Conservation (phyloP, 92 coral and sea anemone species). For the Parazoanthus darwini region DNA sequence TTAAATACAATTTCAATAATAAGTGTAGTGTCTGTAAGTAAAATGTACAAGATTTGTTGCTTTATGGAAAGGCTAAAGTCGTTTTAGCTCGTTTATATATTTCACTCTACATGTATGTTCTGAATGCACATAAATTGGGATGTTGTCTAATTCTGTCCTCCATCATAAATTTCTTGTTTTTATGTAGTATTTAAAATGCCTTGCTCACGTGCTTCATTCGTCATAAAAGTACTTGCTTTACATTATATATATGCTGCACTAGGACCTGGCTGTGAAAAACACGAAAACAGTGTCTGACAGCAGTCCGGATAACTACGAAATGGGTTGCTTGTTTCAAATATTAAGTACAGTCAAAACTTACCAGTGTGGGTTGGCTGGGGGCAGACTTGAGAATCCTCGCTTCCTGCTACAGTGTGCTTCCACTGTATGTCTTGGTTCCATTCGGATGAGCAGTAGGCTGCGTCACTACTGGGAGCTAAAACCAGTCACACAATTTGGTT, state of each 20-base stretch:
- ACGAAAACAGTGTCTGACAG: neutral
- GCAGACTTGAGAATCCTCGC: constrained; percentile 61
- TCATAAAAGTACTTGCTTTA: too few relatives aligned
- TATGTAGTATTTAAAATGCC: neutral
- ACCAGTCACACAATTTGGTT: neutral
- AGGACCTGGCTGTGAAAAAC: neutral
- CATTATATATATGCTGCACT: neutral
- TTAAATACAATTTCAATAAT: neutral
- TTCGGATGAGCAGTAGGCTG: constrained; percentile 74
- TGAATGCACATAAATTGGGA: neutral
- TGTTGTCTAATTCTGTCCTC: neutral
- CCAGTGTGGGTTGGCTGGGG: constrained; percentile 71
- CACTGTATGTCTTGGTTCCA: constrained; percentile 82
- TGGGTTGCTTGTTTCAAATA: too few relatives aligned
- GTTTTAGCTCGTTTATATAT: neutral
- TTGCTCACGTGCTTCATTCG: too few relatives aligned
- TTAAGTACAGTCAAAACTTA: neutral
- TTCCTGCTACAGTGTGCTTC: constrained; percentile 80
- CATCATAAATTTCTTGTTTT: neutral
- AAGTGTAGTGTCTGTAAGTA: neutral
- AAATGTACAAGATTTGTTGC: neutral
- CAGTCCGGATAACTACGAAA: neutral
- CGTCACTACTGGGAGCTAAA: constrained; percentile 58
- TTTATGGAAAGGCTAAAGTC: neutral
- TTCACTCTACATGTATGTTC: neutral